A percentile compares a stretch with the other conserved stretches of the same genome.
These are phyloP conservation scores for Clarias magur DNA, from an alignment of 2,113 vertebrate genomes.

Conservation along the genomic window DNA sequence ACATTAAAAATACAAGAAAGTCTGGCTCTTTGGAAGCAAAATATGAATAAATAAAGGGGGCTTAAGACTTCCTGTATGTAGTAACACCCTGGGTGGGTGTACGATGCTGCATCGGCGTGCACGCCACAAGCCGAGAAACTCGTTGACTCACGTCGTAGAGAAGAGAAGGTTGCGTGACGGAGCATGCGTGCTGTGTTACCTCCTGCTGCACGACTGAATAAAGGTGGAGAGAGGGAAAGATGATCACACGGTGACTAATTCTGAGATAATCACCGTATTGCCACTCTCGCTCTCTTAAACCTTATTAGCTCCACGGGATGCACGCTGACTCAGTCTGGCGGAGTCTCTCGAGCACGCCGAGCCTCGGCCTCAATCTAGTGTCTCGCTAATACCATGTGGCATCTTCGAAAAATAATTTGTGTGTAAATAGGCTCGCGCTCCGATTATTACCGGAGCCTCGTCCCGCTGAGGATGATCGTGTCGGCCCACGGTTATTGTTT, in stretches of 20 bases:
- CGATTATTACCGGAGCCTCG: conserved; percentile 29
- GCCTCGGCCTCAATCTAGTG: conserved; percentile 15
- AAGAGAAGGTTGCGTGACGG: background rate
- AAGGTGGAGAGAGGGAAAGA: conserved; percentile 1
- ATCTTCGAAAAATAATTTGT: conserved; percentile 27
- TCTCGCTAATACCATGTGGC: conserved; percentile 6
- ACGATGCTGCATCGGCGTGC: background rate
- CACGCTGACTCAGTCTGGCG: conserved; percentile 13
- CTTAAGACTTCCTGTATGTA: no score
- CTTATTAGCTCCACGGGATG: conserved; percentile 25
- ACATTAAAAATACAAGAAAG: no score
- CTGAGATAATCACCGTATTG: conserved; percentile 42
- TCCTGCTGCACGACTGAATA: background rate
- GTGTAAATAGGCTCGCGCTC: conserved; percentile 28
- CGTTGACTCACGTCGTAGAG: no score
- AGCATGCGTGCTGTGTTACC: background rate
- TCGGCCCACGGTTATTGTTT: background rate
- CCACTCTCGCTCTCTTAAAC: conserved; percentile 23
- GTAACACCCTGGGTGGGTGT: background rate
- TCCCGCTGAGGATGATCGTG: background rate
- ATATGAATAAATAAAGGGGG: no score
- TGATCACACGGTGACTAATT: conserved; percentile 42
- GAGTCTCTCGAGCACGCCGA: conserved; percentile 1
- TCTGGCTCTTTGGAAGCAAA: no score
- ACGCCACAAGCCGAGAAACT: background rate